Percentiles rank a stretch among this genome's conserved stretches.
These are phyloP conservation scores for Anser brachyrhynchus DNA, from an alignment of 2,113 vertebrate genomes.

Conservation along the genomic window DNA sequence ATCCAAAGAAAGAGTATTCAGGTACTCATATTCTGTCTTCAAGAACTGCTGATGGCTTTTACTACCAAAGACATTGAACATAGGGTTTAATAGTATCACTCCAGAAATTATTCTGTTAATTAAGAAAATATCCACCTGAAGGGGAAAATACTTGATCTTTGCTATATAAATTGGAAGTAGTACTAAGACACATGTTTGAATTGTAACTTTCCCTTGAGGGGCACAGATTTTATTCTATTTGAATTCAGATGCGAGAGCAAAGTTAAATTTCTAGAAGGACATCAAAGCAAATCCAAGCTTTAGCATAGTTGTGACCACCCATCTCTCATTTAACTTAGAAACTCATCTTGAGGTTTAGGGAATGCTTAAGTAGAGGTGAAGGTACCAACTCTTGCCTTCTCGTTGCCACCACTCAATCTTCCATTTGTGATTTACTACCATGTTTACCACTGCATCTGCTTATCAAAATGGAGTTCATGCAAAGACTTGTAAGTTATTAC, in stretches of 20 bases:
- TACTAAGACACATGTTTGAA: background rate
- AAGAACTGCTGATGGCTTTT: slow-evolving; percentile 50
- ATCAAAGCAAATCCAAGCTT: background rate
- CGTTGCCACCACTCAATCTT: background rate
- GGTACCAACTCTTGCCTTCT: background rate
- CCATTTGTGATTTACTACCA: background rate
- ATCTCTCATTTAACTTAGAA: background rate
- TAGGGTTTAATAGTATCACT: background rate
- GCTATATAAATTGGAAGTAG: slow-evolving; percentile 4
- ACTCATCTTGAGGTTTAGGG: background rate
- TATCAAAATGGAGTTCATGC: background rate
- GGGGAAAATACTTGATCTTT: background rate
- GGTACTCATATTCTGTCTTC: slow-evolving; percentile 6
- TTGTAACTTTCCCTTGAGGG: background rate
- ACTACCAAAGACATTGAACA: background rate
- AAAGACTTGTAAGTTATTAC: background rate
- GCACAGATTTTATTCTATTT: background rate
- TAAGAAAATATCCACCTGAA: slow-evolving; percentile 12
- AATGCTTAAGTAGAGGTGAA: background rate
- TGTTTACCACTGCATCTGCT: background rate
- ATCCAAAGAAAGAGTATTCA: slow-evolving; percentile 41
- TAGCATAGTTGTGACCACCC: background rate
- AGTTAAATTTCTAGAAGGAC: background rate
- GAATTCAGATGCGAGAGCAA: background rate
- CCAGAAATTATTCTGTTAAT: slow-evolving; percentile 6